phyloP scores from a whole-genome alignment of 2,888 invertebrate genomes.

The Drosophila fulvimacula region DNA sequence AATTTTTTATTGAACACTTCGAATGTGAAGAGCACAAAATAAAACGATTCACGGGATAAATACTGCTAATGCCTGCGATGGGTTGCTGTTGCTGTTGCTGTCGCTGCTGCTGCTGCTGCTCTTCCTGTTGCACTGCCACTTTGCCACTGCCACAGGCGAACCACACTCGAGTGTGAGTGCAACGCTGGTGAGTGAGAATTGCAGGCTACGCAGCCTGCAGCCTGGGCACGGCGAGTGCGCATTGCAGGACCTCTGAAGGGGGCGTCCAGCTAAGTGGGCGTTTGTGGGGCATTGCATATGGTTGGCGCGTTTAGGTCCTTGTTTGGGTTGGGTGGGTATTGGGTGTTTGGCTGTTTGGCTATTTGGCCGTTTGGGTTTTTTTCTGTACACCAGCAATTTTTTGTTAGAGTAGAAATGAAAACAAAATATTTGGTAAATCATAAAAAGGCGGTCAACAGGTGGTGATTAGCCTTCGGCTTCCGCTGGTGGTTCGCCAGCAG shows the following conservation, averaged over 20 bases:
- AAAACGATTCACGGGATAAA: slow-evolving; percentile 21
- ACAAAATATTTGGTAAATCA: slow-evolving; percentile 44
- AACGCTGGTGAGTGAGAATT: slow-evolving; percentile 47
- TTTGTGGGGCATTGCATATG: slow-evolving; percentile 7
- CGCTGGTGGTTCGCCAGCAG: slow-evolving; percentile 3
- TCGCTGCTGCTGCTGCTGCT: slow-evolving; percentile 30
- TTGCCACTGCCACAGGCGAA: slow-evolving; percentile 26
- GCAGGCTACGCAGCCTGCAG: slow-evolving; percentile 26
- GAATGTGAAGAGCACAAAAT: slow-evolving; percentile 12
- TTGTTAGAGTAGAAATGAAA: slow-evolving; percentile 24
- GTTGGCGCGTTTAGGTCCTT: not conserved
- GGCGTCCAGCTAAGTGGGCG: slow-evolving; percentile 14
- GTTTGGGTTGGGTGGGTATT: slow-evolving; percentile 5
- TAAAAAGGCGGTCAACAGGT: slow-evolving; percentile 61
- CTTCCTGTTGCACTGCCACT: slow-evolving; percentile 48
- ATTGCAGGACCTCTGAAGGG: slow-evolving; percentile 30
- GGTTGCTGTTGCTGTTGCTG: slow-evolving; percentile 28
- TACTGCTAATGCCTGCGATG: slow-evolving; percentile 27
- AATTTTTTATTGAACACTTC: slow-evolving; percentile 33
- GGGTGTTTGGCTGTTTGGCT: not conserved
- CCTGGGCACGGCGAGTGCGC: slow-evolving; percentile 48
- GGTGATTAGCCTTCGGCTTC: slow-evolving; percentile 29
- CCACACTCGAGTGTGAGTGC: slow-evolving; percentile 39
- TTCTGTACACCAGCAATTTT: slow-evolving; percentile 46
- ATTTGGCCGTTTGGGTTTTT: slow-evolving; percentile 7